Conservation (phyloP, 1,140 invertebrate species). For the Marisa cornuarietis region DNA sequence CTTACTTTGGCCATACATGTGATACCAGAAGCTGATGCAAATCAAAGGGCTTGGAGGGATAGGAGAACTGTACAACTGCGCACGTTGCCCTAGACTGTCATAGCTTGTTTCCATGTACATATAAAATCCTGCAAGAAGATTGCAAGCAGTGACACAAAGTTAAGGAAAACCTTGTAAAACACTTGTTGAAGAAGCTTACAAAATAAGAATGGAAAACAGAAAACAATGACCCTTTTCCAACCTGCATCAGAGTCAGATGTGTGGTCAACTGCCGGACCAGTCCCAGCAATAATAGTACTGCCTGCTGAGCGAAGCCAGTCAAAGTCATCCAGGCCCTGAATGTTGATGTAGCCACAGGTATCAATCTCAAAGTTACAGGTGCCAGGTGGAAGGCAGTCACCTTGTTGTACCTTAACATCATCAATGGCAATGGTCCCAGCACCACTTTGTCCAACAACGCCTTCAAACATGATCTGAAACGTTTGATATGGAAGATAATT, state of each 20-base stretch:
- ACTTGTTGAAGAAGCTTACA: too few species aligned
- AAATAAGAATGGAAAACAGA: too few species aligned
- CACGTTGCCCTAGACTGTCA: constrained; percentile 46
- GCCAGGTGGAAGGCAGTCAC: constrained; percentile 44
- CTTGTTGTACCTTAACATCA: constrained; percentile 47
- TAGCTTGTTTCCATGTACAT: constrained; percentile 56
- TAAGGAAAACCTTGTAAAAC: too few species aligned
- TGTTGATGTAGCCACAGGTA: constrained; percentile 56
- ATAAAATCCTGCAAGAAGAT: constrained; percentile 60
- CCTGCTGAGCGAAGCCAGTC: constrained; percentile 60
- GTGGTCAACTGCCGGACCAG: constrained; percentile 58
- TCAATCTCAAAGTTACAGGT: constrained; percentile 62
- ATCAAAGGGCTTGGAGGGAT: constrained; percentile 42
- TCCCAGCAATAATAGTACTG: constrained; percentile 41
- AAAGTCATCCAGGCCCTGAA: constrained; percentile 43
- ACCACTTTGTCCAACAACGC: constrained; percentile 49
- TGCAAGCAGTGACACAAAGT: too few species aligned
- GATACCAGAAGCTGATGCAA: constrained; percentile 62
- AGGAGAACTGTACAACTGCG: constrained; percentile 60
- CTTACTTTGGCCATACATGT: constrained; percentile 61
- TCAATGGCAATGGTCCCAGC: constrained; percentile 62
- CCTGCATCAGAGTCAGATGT: constrained; percentile 54
- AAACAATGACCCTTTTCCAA: constrained; percentile 12
- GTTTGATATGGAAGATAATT: too few species aligned
- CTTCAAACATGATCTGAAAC: constrained; percentile 57